These are phyloP conservation scores for Rhagologus leucostigma DNA, from an alignment of 2,113 vertebrate species.

Conservation along the genomic window DNA sequence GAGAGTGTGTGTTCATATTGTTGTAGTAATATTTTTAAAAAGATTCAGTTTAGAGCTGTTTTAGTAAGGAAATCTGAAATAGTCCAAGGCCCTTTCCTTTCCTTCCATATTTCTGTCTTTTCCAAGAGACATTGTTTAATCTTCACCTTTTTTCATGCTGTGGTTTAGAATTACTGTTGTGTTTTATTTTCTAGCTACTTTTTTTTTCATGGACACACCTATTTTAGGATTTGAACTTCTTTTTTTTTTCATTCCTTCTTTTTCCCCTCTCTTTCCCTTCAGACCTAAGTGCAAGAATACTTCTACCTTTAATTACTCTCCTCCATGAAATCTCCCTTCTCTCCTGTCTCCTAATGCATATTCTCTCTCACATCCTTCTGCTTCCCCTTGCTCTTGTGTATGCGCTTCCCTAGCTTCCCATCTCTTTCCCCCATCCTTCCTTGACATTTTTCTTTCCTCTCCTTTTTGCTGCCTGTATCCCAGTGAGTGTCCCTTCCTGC, in stretches of 20 bases:
- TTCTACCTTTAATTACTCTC: neutral
- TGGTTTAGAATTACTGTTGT: neutral
- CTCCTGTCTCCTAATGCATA: neutral
- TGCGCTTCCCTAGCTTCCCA: neutral
- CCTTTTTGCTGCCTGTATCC: neutral
- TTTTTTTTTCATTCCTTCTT: neutral
- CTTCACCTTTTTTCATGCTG: neutral
- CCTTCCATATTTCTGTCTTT: neutral
- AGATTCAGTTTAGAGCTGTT: neutral
- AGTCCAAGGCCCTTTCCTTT: neutral
- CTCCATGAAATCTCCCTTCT: neutral
- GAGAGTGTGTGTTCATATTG: neutral
- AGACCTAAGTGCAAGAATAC: neutral
- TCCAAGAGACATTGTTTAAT: neutral
- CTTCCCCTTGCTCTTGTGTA: neutral
- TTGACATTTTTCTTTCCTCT: neutral
- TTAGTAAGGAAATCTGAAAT: neutral
- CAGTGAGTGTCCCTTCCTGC: neutral
- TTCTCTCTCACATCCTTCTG: neutral
- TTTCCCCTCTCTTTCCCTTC: neutral
- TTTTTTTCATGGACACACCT: neutral
- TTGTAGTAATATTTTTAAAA: neutral
- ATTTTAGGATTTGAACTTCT: neutral
- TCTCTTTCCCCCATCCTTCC: neutral
- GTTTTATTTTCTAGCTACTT: neutral